These are phyloP conservation scores for Holacanthus passer DNA, from an alignment of 2,113 vertebrate species.

Conservation along the genomic window DNA sequence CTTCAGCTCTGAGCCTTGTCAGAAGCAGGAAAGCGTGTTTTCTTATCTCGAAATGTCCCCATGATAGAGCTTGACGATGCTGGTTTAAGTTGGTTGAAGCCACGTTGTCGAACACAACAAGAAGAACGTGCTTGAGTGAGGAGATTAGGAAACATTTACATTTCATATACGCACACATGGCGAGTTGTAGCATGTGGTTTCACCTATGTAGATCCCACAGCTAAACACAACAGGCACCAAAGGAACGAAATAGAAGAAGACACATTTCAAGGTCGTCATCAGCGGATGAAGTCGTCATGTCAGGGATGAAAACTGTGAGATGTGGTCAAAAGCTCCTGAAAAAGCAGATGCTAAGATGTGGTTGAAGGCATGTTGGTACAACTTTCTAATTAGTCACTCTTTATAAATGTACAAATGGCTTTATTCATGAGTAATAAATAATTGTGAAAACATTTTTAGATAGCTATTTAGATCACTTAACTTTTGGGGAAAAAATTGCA, in stretches of 20 bases:
- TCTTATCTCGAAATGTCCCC: slow-evolving; percentile 44
- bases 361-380: background rate
- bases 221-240: too few relatives aligned
- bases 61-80: slow-evolving; percentile 6
- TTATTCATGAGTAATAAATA: background rate
- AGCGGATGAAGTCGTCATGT: too few relatives aligned
- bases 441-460: too few relatives aligned
- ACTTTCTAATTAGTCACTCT: background rate
- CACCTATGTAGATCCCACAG: too few relatives aligned
- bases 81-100: background rate
- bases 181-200: too few relatives aligned
- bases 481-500: background rate
- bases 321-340: background rate
- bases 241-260: too few relatives aligned
- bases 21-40: slow-evolving; percentile 40
- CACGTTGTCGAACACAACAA: slow-evolving; percentile 32
- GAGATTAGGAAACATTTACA: background rate
- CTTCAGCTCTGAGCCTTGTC: background rate
- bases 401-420: background rate
- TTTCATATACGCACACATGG: background rate
- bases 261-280: too few relatives aligned
- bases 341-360: background rate
- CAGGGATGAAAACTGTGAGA: background rate
- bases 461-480: background rate
- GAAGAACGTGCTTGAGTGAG: slow-evolving; percentile 1